Base-by-base conservation (phyloP, 2,888 invertebrate genomes). In the Stenodera caucasica region DNA sequence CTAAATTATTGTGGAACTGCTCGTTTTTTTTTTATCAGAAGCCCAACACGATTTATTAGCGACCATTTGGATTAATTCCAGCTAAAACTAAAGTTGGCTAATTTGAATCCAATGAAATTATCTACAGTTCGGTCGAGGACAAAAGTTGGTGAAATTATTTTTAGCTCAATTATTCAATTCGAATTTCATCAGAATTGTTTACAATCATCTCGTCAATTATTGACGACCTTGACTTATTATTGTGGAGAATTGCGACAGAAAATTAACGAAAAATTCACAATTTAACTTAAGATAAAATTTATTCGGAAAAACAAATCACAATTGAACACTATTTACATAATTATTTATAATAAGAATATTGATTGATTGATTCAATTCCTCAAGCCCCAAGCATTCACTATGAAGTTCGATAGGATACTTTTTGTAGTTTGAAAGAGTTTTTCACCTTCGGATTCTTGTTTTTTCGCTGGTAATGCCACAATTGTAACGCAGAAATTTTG, bases 401-500 rank as follows among this genome's bases (percentile, higher is more conserved):
- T 57, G 57, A 75, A 73, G 21, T 68, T 70, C 1, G 70, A 58
- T 50, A 75, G 65, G 26, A 73, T 53, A 52, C 58, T 61, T 15
- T 70, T 69, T 6, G 70, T 66, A 26, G 61, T 65, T 8, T 69
- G 49, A 35, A 72, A 64, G 2, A 72, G 23, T 49, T 67, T 60
- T 53, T 76, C 75, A 21, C 71, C 74, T 54, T 72, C 72, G 2
- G 73, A 69, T 15, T 64, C 53, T 58, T 72, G 65, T 53, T 70
- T 69, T 50, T 69, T 69, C 12, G 77, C 74, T 4, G 77, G 77
- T 26, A 74, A 53, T 9, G 76, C 76, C 18, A 76, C 51, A 52
- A 77, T 70, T 2, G 77, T 75, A 11, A 77, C 77, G 53, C 77
- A 77, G 55, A 75, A 76, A 9, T 67, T 65, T 26, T 75, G 71